Evolutionary conservation across 2,113 vertebrate genomes (phyloP).

Genomic region (Silurus meridionalis): DNA sequence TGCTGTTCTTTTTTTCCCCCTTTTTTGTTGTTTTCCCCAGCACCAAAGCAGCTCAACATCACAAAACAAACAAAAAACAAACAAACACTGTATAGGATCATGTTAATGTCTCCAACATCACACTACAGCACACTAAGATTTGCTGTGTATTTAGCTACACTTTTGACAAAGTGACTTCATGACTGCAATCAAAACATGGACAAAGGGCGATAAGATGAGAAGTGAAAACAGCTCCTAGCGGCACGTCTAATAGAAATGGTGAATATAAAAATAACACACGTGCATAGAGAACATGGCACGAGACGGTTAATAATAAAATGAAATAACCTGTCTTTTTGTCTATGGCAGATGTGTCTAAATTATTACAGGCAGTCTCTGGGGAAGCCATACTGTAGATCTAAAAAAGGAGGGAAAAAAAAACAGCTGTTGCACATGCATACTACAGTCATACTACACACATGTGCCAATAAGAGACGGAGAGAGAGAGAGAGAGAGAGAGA

Average conservation of each 20-base stretch:
- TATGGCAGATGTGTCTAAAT: constrained; percentile 82
- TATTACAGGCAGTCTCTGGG: constrained; percentile 78
- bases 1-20: not conserved
- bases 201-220: not conserved
- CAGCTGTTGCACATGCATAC: constrained; percentile 72
- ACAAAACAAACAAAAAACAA: not conserved
- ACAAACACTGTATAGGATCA: not conserved
- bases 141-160: not conserved
- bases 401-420: constrained; percentile 65
- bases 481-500: not conserved
- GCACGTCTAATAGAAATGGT: not conserved
- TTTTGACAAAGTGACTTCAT: not conserved
- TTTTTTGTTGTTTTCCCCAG: not conserved
- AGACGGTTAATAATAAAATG: constrained; percentile 75
- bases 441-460: constrained; percentile 68
- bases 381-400: constrained; percentile 72
- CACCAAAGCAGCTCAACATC: not conserved
- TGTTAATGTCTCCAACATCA: no score
- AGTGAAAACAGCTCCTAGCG: not conserved
- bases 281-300: constrained; percentile 43
- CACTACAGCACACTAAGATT: not conserved
- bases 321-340: constrained; percentile 69
- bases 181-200: not conserved
- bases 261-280: not conserved
- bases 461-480: constrained; percentile 50